These are phyloP conservation scores for Sarcophilus harrisii DNA, from an alignment of 2,797 vertebrate species.

Conservation along the genomic window DNA sequence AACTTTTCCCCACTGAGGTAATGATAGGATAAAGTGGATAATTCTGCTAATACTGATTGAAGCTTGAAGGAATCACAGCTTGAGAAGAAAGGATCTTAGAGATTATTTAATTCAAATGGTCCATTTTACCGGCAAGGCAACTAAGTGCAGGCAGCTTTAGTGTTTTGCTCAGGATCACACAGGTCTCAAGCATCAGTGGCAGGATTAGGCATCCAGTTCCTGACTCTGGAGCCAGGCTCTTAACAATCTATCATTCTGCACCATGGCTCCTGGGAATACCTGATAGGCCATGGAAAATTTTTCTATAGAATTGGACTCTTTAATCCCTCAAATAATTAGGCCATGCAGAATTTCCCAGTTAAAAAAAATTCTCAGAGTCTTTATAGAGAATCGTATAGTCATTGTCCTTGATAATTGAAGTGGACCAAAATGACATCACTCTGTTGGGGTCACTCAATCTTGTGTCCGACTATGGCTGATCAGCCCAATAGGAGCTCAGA, in stretches of 20 bases:
- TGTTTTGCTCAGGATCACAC: neutral
- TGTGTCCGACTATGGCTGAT: neutral
- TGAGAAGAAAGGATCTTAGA: neutral
- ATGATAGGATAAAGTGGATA: neutral
- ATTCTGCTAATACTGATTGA: neutral
- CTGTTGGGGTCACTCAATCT: rapidly evolving
- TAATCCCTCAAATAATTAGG: neutral
- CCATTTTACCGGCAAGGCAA: neutral
- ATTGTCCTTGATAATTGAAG: neutral
- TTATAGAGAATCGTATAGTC: neutral
- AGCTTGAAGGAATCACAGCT: neutral
- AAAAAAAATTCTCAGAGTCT: neutral
- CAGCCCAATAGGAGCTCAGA: neutral
- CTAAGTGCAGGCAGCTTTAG: neutral
- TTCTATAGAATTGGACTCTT: neutral
- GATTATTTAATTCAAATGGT: neutral
- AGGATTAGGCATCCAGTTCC: neutral
- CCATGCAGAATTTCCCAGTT: neutral
- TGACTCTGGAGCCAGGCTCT: neutral
- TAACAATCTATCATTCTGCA: neutral
- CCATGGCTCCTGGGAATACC: neutral
- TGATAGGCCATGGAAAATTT: neutral
- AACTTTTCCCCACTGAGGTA: neutral
- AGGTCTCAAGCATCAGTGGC: neutral
- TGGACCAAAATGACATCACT: neutral